Conservation (phyloP, 2,888 invertebrate genomes). For the Nasonovia ribisnigri region DNA sequence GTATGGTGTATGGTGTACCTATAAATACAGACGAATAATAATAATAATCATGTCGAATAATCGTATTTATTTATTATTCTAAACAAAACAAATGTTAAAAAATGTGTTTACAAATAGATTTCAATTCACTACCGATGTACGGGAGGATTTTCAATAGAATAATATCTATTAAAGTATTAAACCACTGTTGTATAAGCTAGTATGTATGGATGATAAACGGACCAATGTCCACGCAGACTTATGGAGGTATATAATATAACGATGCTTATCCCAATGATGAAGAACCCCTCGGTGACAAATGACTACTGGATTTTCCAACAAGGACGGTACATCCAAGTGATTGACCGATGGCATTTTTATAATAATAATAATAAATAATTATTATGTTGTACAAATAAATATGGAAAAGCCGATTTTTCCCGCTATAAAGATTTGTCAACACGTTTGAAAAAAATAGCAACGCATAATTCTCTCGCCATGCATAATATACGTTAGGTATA, state of each 20-base stretch:
- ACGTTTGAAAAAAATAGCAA: neutral
- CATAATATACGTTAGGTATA: neutral
- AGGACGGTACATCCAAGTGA: neutral
- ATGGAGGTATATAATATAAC: neutral
- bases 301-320: neutral
- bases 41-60: neutral
- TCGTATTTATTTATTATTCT: neutral
- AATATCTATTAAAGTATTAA: neutral
- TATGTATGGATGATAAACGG: constrained; percentile 25
- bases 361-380: constrained; percentile 15
- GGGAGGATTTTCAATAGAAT: neutral
- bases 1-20: neutral
- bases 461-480: neutral
- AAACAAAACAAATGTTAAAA: neutral
- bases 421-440: neutral
- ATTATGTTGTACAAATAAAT: neutral
- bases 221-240: constrained; percentile 10
- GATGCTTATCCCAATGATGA: neutral
- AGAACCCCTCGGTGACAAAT: constrained; percentile 16
- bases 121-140: neutral
- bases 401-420: neutral
- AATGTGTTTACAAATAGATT: neutral
- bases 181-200: neutral
- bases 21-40: too few relatives aligned
- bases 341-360: constrained; percentile 12